These are phyloP conservation scores for Crematogaster levior DNA, from an alignment of 2,888 invertebrate genomes.

Conservation along the genomic window DNA sequence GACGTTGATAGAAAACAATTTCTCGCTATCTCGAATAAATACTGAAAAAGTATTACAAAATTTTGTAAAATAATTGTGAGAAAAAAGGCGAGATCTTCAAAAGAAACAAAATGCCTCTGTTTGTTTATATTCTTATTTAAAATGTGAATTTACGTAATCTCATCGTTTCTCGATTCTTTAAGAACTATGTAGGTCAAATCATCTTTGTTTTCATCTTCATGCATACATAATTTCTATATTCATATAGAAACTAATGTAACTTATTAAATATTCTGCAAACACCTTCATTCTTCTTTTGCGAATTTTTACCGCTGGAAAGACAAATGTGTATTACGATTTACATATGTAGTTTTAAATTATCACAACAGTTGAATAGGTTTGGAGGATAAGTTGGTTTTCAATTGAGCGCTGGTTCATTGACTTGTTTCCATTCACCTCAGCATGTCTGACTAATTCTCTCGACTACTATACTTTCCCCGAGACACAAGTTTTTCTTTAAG, in stretches of 20 bases:
- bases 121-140: neutral
- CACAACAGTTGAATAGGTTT: neutral
- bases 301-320: neutral
- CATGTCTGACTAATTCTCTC: slow-evolving; percentile 23
- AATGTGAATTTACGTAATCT: neutral
- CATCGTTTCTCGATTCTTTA: neutral
- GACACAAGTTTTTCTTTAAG: neutral
- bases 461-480: slow-evolving; percentile 22
- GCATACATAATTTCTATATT: neutral
- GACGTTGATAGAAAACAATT: neutral
- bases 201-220: neutral
- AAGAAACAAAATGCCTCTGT: neutral
- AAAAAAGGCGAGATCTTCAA: neutral
- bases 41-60: neutral
- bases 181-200: neutral
- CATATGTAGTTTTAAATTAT: slow-evolving; percentile 20
- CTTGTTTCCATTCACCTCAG: slow-evolving; percentile 34
- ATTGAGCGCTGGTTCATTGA: slow-evolving; percentile 31
- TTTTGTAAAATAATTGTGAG: neutral
- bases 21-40: neutral
- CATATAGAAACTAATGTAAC: neutral
- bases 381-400: slow-evolving; percentile 10
- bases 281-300: neutral
- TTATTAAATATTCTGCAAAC: neutral
- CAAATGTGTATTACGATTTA: neutral